These are phyloP conservation scores for Salmo trutta DNA, from an alignment of 2,797 vertebrate species.

Conservation along the genomic window DNA sequence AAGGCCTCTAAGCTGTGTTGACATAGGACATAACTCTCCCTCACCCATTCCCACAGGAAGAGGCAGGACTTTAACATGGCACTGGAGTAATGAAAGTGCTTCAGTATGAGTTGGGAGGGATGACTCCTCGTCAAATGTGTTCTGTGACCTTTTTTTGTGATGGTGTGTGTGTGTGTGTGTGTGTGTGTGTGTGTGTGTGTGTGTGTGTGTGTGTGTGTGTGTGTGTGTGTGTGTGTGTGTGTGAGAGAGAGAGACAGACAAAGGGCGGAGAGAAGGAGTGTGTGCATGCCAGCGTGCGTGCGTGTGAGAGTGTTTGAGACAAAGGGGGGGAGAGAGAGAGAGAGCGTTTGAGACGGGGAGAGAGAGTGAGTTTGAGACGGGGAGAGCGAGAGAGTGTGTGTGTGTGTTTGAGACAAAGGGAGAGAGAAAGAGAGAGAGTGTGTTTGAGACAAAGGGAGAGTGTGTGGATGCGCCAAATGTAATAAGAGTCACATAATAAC, in stretches of 20 bases:
- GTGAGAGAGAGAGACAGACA: background rate
- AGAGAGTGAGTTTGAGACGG: background rate
- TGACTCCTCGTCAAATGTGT: background rate
- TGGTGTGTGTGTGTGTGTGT: background rate
- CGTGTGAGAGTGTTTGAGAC: background rate
- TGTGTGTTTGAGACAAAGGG: slow-evolving; percentile 6
- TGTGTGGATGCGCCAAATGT: slow-evolving; percentile 15
- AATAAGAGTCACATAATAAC: slow-evolving; percentile 26
- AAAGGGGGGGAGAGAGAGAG: too few relatives aligned
- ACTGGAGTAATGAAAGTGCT: slow-evolving; percentile 2
- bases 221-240: background rate
- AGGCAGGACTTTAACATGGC: slow-evolving; percentile 13
- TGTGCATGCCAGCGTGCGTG: slow-evolving; percentile 14
- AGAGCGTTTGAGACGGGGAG: too few relatives aligned
- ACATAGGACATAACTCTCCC: slow-evolving; percentile 12
- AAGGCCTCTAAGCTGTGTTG: background rate
- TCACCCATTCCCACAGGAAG: slow-evolving; percentile 22
- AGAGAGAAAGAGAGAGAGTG: background rate
- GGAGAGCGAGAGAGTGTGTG: background rate
- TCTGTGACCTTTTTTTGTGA: slow-evolving; percentile 14
- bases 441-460: background rate
- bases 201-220: background rate
- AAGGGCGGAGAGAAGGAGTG: background rate
- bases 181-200: background rate
- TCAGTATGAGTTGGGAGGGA: background rate